Conservation (phyloP, 2,888 invertebrate genomes). For the Eilema caniola region DNA sequence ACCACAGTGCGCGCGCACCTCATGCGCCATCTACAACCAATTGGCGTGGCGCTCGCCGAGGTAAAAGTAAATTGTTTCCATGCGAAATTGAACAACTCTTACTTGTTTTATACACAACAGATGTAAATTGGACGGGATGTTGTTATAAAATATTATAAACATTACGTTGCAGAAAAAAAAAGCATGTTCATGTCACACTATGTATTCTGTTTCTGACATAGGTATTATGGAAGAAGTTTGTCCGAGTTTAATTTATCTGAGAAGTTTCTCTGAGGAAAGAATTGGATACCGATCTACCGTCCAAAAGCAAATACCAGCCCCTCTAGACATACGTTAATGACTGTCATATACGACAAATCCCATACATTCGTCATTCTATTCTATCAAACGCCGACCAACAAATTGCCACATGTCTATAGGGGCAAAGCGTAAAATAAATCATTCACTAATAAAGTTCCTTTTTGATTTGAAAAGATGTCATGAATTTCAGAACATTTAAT, state of each 20-base stretch:
- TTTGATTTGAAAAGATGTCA: too few species aligned
- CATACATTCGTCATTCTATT: too few species aligned
- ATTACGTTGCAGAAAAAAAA: slow-evolving; percentile 6
- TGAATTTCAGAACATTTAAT: too few species aligned
- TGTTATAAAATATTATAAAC: slow-evolving; percentile 26
- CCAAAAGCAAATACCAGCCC: too few species aligned
- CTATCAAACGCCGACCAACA: too few species aligned
- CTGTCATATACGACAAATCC: too few species aligned
- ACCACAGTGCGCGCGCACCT: slow-evolving; percentile 77
- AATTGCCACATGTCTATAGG: too few species aligned
- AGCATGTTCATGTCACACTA: not conserved
- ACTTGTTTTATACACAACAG: slow-evolving; percentile 45
- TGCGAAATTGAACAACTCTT: slow-evolving; percentile 59
- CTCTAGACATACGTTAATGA: too few species aligned
- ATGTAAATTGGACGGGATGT: slow-evolving; percentile 43
- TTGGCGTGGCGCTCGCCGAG: slow-evolving; percentile 75
- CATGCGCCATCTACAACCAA: slow-evolving; percentile 82
- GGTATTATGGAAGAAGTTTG: not conserved
- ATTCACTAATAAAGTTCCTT: too few species aligned
- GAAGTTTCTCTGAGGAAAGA: not conserved
- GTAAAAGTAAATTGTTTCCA: slow-evolving; percentile 74
- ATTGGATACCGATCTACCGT: not conserved
- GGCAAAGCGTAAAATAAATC: too few species aligned
- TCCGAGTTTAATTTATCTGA: not conserved
- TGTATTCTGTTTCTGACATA: not conserved